Base-by-base conservation (phyloP, 2,797 vertebrate species). In the Microctenopoma steveboyesi region DNA sequence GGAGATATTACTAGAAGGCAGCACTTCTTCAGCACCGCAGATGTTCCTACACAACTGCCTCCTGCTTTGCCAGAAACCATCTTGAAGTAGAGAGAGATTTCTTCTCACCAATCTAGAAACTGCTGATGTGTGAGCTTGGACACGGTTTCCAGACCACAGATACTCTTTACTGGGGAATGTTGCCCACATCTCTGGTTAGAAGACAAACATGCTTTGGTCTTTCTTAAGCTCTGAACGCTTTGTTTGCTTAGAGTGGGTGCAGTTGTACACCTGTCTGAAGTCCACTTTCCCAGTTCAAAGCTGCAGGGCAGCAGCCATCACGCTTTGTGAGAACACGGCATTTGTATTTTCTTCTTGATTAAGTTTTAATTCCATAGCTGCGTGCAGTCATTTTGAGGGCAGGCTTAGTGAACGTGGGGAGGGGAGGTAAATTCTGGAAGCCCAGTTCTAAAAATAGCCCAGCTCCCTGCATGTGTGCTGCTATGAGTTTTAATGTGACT, bases 381-480 rank as follows among this genome's bases (percentile, higher is more conserved):
- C 45, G 64, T 63, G 74, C 64, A 79, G 71, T 64, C 49, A 64
- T 58, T 77, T 53, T 61, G 77, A 79, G 76, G 50, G 64, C 51
- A 68, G 69, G 68, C 74, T 77, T 78, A 87, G 83, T 87, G 81
- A 83, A 79, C 52, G 25, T 47, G 63, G 67, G 54, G 45, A 54
- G 53, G 57, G 69, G 68, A 10, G 78, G 74, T 72, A 52, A 60
- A 40, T 69, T 85, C 62, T 82, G 60, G 69, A 62, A 72, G 49
- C 62, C 64, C 30, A 2, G 39, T 27, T 85, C 87, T 86, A 84
- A 85, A 87, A 90, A 88, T 89, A 86, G 79, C 73, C 9, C 15
- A 2, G 60, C 28, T 65, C 28, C 27, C 7, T 49, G 18, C 46
- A 48, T 54, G 64, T 54, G n/a, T 40, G 40, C 50, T 39, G 47